Base-by-base conservation (phyloP, 2,113 vertebrate genomes). In the Delphinapterus leucas region DNA sequence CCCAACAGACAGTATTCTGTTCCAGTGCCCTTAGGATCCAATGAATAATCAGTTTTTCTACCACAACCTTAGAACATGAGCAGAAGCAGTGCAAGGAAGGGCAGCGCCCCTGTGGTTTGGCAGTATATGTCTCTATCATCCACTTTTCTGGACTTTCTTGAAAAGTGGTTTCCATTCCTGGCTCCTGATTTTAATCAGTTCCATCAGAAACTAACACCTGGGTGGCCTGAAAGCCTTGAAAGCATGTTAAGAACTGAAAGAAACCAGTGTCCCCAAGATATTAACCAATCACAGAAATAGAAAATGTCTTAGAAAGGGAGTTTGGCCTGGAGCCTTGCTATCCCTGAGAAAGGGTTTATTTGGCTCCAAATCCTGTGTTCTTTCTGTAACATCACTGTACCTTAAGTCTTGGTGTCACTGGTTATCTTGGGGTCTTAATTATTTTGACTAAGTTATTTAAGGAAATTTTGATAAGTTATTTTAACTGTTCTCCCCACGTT, bases 391-490 rank as follows among this genome's bases (percentile, higher is more conserved):
- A 33, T 13, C 53, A 25, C 8, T 70, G 47, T 68, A 31, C 88
- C 41, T 71, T 6, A 33, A 11, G 8, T 92, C 55, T 87, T 79
- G 20, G 28, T 53, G 38, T 90, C 68, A n/a, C 33, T 92, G 41
- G 13, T 58, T 83, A 71, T 93, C 31, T 77, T 74, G 82, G 23
- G 15, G 20, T 87, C 47, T 87, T 90, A 67, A 44, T 95, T 92
- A 79, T 95, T 97, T 95, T 94, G 20, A 71, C 15, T 67, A 90
- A 82, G 31, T 87, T 82, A 81, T 95, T 94, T 88, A 85, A 76
- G 21, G 71, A 79, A 83, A 25, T 92, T 96, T 94, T 70, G 31
- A 41, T 88, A 71, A 71, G n/a, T 94, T 88, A 61, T 77, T 95
- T 94, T 79, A 80, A 93, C 31, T 71, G 83, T 58, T 73, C 25